Evolutionary conservation across 64 coral and sea anemone genomes (phyloP).

Genomic region (Montipora foliosa): DNA sequence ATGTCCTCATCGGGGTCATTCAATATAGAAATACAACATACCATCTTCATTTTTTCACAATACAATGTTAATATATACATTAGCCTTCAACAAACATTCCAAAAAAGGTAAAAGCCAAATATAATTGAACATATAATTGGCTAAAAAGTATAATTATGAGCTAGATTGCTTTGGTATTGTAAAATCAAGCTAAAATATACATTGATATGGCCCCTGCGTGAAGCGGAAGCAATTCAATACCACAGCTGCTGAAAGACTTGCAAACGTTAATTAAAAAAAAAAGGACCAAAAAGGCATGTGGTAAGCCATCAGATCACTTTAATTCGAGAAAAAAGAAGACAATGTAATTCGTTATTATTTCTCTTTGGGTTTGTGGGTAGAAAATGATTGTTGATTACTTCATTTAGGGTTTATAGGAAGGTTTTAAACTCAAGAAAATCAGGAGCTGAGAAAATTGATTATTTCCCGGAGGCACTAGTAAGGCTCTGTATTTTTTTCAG

Average conservation of each 20-base stretch:
- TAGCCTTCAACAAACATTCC: neutral
- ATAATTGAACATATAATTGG: neutral
- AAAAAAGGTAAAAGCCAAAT: neutral
- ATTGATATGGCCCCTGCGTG: neutral
- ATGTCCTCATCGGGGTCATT: neutral
- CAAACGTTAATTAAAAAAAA: no score
- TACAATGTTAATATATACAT: neutral
- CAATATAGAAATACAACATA: neutral
- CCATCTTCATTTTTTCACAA: neutral
- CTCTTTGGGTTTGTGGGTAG: neutral
- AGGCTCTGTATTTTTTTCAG: no score
- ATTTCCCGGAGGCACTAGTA: no score
- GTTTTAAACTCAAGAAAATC: no score
- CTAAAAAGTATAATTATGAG: neutral
- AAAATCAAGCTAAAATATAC: neutral
- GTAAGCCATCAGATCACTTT: neutral
- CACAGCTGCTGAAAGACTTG: neutral
- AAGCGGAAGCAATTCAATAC: neutral
- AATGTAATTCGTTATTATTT: neutral
- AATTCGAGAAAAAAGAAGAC: neutral
- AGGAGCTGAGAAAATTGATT: no score
- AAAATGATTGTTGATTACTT: no score
- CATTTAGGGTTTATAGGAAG: no score
- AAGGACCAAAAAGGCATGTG: no score
- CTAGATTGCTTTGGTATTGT: neutral